These are phyloP conservation scores for Odontesthes bonariensis DNA, from an alignment of 2,113 vertebrate genomes.

Conservation along the genomic window DNA sequence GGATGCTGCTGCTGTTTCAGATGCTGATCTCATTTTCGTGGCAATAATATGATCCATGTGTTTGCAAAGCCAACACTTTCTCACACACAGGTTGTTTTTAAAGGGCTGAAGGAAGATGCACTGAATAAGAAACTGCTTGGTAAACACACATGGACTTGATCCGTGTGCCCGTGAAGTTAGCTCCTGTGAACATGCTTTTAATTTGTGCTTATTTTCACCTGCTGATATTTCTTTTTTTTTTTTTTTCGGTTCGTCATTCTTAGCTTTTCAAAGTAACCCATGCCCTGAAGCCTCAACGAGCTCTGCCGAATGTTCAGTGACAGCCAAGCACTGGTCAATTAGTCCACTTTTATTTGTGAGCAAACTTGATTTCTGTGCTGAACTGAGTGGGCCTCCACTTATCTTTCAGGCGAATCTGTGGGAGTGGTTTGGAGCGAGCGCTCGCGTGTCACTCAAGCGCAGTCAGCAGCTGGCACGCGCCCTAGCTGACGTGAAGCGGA, in stretches of 20 bases:
- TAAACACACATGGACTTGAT: background rate
- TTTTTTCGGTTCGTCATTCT: background rate
- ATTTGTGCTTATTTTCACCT: background rate
- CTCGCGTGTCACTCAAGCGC: constrained; percentile 70
- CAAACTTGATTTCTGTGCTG: background rate
- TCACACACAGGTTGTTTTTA: background rate
- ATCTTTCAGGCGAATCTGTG: constrained; percentile 19
- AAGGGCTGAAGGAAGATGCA: background rate
- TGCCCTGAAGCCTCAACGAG: no score
- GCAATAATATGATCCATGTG: constrained; percentile 57
- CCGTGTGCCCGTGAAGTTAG: background rate
- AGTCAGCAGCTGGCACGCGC: constrained; percentile 72
- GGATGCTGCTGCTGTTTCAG: constrained; percentile 17
- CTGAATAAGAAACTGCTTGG: background rate
- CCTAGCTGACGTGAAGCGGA: constrained; percentile 42
- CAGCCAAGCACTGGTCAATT: background rate
- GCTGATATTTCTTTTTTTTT: background rate
- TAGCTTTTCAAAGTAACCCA: no score
- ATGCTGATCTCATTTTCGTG: constrained; percentile 42
- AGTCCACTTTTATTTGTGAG: background rate
- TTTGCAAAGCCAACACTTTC: constrained; percentile 10
- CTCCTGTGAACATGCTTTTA: background rate
- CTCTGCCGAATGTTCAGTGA: no score
- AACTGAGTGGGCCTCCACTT: background rate
- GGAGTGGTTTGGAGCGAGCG: constrained; percentile 59